phyloP scores from a whole-genome alignment of 2,888 invertebrate genomes.

The Metacarcinus magister region DNA sequence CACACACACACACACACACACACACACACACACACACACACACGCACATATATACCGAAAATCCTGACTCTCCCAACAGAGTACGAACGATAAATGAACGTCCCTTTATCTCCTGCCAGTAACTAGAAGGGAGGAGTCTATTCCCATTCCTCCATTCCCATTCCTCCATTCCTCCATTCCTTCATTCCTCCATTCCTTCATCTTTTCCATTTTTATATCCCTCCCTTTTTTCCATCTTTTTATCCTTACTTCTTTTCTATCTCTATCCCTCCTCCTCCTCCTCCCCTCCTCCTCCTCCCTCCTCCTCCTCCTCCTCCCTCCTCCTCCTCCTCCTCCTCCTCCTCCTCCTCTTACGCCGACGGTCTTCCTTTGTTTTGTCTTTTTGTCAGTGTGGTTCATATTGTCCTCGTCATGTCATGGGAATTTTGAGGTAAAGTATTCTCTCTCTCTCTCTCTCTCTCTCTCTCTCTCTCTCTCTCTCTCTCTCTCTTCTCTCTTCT shows the following conservation, averaged over 20 bases:
- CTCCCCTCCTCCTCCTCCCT: not conserved
- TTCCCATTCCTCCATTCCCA: not conserved
- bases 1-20: constrained; percentile 26
- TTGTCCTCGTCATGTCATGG: not conserved
- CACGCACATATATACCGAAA: constrained; percentile 11
- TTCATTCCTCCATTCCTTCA: not conserved
- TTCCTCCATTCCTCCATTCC: not conserved
- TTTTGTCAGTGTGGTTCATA: not conserved
- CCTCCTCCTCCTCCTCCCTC: not conserved
- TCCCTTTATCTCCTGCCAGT: not conserved
- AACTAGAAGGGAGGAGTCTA: not conserved
- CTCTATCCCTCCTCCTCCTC: not conserved
- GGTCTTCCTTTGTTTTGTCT: not conserved
- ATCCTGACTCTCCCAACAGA: not conserved
- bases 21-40: constrained; percentile 26
- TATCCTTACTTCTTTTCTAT: not conserved
- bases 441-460: constrained; percentile 52
- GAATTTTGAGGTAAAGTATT: not conserved
- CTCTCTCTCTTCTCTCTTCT: constrained; percentile 30
- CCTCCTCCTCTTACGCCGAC: not conserved
- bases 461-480: constrained; percentile 40
- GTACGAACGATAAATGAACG: not conserved
- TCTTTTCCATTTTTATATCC: not conserved
- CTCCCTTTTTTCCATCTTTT: not conserved
- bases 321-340: not conserved